Evolutionary conservation across 2,797 vertebrate genomes (phyloP).

Genomic region (Phyllotis vaccarum): DNA sequence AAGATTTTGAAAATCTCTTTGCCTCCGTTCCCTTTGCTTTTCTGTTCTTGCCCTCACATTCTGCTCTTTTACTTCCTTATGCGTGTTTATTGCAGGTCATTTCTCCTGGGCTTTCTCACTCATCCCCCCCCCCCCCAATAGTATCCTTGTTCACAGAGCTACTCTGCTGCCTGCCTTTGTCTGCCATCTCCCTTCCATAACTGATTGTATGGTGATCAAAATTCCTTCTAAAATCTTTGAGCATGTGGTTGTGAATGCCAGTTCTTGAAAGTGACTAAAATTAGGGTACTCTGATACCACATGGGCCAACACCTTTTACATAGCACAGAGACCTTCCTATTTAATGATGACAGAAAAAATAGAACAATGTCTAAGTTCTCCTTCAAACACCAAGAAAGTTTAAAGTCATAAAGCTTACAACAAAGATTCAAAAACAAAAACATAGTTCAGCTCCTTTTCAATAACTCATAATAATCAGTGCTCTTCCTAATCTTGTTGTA

Average conservation of each 20-base stretch:
- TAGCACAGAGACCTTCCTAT: background rate
- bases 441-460: background rate
- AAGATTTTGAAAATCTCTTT: background rate
- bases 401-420: background rate
- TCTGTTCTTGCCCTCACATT: background rate
- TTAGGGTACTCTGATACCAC: background rate
- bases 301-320: background rate
- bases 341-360: background rate
- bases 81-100: background rate
- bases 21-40: background rate
- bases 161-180: background rate
- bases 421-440: slow-evolving; percentile 51
- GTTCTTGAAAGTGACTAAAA: slow-evolving; percentile 13
- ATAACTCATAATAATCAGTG: background rate
- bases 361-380: background rate
- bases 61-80: background rate
- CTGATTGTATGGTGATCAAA: background rate
- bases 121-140: background rate
- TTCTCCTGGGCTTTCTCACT: background rate
- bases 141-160: background rate
- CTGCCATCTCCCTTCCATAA: background rate
- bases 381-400: slow-evolving; percentile 35
- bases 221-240: background rate
- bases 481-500: background rate
- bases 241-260: background rate